These are phyloP conservation scores for Nesidiocoris tenuis DNA, from an alignment of 2,888 invertebrate species.

Conservation along the genomic window DNA sequence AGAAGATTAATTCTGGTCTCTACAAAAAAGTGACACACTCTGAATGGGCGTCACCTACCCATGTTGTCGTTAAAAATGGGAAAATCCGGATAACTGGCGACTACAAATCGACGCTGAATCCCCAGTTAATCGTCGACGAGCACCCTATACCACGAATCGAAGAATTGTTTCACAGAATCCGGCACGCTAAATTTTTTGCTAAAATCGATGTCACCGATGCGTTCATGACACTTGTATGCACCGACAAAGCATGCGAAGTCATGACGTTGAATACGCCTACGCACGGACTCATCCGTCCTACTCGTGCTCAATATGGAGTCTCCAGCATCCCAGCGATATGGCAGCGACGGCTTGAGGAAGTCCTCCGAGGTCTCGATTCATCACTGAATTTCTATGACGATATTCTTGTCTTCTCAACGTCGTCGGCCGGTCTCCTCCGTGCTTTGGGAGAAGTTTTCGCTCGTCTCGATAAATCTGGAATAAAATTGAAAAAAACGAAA, in stretches of 20 bases:
- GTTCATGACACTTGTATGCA: slow-evolving; percentile 29
- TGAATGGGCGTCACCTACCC: slow-evolving; percentile 49
- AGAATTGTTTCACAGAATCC: slow-evolving; percentile 22
- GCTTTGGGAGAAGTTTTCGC: not conserved
- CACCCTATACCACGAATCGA: slow-evolving; percentile 36
- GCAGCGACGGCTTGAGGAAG: slow-evolving; percentile 42
- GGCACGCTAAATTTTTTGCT: slow-evolving; percentile 20
- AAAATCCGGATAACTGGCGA: slow-evolving; percentile 49
- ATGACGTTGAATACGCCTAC: slow-evolving; percentile 45
- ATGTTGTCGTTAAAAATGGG: slow-evolving; percentile 45
- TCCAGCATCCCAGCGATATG: slow-evolving; percentile 49
- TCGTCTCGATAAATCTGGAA: not conserved
- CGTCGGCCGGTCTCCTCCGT: not conserved
- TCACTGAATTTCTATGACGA: not conserved
- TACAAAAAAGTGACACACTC: slow-evolving; percentile 48
- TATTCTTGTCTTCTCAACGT: too few species aligned
- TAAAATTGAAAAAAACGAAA: not conserved
- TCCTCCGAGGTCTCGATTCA: not conserved
- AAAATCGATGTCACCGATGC: slow-evolving; percentile 30
- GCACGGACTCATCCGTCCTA: slow-evolving; percentile 41
- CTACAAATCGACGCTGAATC: too few species aligned
- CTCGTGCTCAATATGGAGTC: slow-evolving; percentile 29
- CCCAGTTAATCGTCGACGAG: slow-evolving; percentile 45
- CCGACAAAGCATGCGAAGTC: slow-evolving; percentile 36
- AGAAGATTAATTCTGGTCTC: slow-evolving; percentile 45